A percentile compares a stretch with the other conserved stretches of the same genome.
Evolutionary conservation across 2,797 vertebrate species (phyloP).

Genomic region (Erpetoichthys calabaricus): DNA sequence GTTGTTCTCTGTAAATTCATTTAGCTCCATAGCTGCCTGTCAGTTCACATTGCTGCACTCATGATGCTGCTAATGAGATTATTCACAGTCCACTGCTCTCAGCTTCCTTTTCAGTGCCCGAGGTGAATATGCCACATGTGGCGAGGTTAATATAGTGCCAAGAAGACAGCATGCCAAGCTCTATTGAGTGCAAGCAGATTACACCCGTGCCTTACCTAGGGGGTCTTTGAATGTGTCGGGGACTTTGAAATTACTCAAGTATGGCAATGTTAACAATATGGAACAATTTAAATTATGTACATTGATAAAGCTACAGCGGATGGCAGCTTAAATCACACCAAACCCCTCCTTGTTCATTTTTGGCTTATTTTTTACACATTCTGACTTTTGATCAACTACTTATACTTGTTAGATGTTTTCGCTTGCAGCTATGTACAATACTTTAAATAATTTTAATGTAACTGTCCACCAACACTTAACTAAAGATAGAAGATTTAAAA

Average conservation of each 20-base stretch:
- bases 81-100: constrained; percentile 48
- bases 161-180: constrained; percentile 51
- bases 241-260: background rate
- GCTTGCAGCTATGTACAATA: too few relatives aligned
- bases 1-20: constrained; percentile 22
- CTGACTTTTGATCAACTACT: too few relatives aligned
- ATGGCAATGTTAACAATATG: constrained; percentile 11
- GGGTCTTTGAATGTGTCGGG: background rate
- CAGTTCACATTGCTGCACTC: constrained; percentile 37
- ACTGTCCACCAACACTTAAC: too few relatives aligned
- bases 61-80: constrained; percentile 54
- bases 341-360: too few relatives aligned
- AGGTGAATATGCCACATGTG: constrained; percentile 42
- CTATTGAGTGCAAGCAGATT: constrained; percentile 58
- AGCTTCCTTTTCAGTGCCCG: constrained; percentile 40
- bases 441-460: too few relatives aligned
- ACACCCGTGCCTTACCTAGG: constrained; percentile 50
- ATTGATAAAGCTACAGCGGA: too few relatives aligned
- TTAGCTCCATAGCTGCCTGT: constrained; percentile 31
- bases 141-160: constrained; percentile 61
- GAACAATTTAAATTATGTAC: background rate
- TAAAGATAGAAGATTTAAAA: too few relatives aligned
- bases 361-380: too few relatives aligned
- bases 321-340: too few relatives aligned
- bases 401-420: too few relatives aligned